Conservation (phyloP, 2,113 vertebrate genomes). For the Diglossa brunneiventris region DNA sequence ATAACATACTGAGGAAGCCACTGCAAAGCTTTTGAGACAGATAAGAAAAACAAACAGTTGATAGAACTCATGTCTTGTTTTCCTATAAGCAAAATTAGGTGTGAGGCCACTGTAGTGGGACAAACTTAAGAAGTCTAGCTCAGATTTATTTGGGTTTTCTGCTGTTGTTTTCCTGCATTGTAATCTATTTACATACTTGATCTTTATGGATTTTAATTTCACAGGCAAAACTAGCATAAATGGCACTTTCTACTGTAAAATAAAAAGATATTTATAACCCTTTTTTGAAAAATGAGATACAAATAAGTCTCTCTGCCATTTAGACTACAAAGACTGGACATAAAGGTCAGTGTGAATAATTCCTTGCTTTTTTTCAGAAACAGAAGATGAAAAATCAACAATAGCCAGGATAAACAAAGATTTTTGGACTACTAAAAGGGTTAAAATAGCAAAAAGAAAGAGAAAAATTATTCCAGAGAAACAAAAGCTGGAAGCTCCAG, state of each 20-base stretch:
- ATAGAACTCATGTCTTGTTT: background rate
- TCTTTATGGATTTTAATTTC: background rate
- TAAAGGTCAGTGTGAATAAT: background rate
- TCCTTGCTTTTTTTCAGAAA: constrained; percentile 53
- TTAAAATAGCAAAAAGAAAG: background rate
- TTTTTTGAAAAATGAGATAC: background rate
- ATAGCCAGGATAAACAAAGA: background rate
- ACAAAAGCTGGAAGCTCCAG: background rate
- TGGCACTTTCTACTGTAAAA: background rate
- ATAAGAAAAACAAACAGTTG: background rate
- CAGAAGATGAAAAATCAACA: constrained; percentile 23
- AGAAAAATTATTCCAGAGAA: background rate
- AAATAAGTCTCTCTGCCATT: background rate
- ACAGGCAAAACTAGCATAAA: background rate
- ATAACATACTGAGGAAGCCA: background rate
- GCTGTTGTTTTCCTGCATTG: background rate
- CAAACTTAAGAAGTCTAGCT: background rate
- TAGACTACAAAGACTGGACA: background rate
- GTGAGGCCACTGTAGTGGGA: background rate
- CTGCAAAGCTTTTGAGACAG: background rate
- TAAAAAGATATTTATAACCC: background rate
- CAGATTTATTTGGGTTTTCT: background rate
- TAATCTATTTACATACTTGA: background rate
- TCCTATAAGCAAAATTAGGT: background rate
- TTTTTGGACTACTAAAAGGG: background rate